Evolutionary conservation across 2,113 vertebrate genomes (phyloP).

Genomic region (Numida meleagris): DNA sequence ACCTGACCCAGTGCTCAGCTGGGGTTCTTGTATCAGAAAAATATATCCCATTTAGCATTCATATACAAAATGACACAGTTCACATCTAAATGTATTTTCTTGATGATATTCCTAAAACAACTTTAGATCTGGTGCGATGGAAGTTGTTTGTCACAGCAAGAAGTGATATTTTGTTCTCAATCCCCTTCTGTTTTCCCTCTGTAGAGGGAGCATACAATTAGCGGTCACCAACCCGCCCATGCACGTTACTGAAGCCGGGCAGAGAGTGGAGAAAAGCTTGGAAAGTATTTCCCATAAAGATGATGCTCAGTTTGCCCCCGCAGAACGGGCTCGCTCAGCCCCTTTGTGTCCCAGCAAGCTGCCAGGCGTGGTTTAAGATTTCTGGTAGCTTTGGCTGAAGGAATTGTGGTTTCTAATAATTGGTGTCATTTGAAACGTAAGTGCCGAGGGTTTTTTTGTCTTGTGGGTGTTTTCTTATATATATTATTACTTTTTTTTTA

Average conservation of each 20-base stretch:
- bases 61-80: not conserved
- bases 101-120: not conserved
- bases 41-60: not conserved
- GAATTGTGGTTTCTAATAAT: conserved; percentile 71
- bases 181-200: conserved; percentile 8
- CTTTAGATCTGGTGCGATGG: not conserved
- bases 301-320: conserved; percentile 65
- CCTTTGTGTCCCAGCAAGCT: conserved; percentile 62
- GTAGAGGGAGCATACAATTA: not conserved
- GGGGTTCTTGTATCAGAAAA: not conserved
- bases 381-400: conserved; percentile 75
- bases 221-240: conserved; percentile 40
- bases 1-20: not conserved
- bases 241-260: conserved; percentile 9
- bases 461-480: not conserved
- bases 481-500: not conserved
- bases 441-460: not conserved
- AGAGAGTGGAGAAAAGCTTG: conserved; percentile 74
- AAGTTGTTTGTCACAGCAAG: not conserved
- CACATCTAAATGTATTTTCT: not conserved
- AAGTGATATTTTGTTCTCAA: not conserved
- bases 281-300: conserved; percentile 74
- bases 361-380: conserved; percentile 67
- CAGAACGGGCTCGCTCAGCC: conserved; percentile 67
- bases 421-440: conserved; percentile 68